phyloP scores from a whole-genome alignment of 2,797 vertebrate genomes.

The Molothrus ater region DNA sequence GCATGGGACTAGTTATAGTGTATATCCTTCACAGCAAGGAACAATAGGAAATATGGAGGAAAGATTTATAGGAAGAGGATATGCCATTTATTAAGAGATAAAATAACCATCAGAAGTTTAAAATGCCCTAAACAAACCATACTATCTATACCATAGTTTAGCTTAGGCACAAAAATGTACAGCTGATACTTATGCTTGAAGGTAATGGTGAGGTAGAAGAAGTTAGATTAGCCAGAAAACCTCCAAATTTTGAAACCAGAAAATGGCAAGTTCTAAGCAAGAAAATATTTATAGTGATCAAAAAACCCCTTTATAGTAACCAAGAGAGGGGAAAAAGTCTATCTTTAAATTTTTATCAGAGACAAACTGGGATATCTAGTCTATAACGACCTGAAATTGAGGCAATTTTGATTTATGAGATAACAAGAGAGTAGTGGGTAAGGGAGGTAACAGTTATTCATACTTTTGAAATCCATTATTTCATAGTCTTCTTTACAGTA shows the following conservation, averaged over 20 bases:
- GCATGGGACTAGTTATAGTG: background rate
- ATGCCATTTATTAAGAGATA: background rate
- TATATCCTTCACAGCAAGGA: background rate
- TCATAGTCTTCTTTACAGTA: background rate
- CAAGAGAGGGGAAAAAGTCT: background rate
- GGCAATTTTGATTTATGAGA: background rate
- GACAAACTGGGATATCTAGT: background rate
- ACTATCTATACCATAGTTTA: background rate
- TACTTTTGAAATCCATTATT: constrained; percentile 15
- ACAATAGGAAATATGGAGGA: background rate
- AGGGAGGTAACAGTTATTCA: background rate
- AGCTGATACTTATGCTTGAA: background rate
- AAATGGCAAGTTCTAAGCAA: background rate
- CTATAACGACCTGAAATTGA: background rate
- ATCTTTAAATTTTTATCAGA: background rate
- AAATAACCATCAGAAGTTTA: background rate
- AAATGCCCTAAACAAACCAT: accelerated
- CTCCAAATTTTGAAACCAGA: background rate
- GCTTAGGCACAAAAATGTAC: background rate
- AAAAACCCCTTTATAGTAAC: background rate
- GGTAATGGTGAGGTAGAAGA: background rate
- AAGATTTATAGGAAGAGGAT: background rate
- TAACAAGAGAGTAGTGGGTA: background rate
- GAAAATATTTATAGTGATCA: background rate
- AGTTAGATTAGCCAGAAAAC: background rate